These are phyloP conservation scores for Galaxea fascicularis DNA, from an alignment of 92 coral and sea anemone species.

Conservation along the genomic window DNA sequence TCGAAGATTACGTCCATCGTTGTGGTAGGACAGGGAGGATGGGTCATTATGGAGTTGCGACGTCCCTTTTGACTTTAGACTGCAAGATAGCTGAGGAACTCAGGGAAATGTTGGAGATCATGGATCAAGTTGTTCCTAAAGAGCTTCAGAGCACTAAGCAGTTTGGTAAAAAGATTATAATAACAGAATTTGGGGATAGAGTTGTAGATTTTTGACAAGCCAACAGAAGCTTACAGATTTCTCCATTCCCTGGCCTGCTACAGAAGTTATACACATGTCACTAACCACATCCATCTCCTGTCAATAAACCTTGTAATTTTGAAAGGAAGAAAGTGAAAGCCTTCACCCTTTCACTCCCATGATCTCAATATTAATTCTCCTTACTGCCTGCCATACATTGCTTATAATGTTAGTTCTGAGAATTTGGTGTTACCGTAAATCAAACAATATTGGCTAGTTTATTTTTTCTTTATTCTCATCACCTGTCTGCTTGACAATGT, in stretches of 20 bases:
- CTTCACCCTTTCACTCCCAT: too few relatives aligned
- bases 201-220: slow-evolving; percentile 46
- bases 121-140: slow-evolving; percentile 88
- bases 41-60: slow-evolving; percentile 89
- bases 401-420: too few relatives aligned
- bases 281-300: too few relatives aligned
- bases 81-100: slow-evolving; percentile 94
- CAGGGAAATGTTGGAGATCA: slow-evolving; percentile 86
- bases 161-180: slow-evolving; percentile 91
- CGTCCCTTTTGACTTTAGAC: slow-evolving; percentile 93
- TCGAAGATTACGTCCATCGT: slow-evolving; percentile 95
- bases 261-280: too few relatives aligned
- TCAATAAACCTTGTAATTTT: too few relatives aligned
- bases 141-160: slow-evolving; percentile 91
- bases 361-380: too few relatives aligned
- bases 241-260: not conserved
- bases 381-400: too few relatives aligned
- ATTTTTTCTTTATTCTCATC: too few relatives aligned
- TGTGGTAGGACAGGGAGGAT: slow-evolving; percentile 98
- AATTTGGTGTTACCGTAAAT: too few relatives aligned
- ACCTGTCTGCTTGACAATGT: too few relatives aligned
- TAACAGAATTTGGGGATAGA: slow-evolving; percentile 97
- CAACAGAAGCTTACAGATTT: not conserved
- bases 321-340: too few relatives aligned
- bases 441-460: too few relatives aligned